A percentile compares a stretch with the other conserved stretches of the same genome.
Conservation (phyloP, 2,797 vertebrate genomes). For the Anisognathus igniventris region DNA sequence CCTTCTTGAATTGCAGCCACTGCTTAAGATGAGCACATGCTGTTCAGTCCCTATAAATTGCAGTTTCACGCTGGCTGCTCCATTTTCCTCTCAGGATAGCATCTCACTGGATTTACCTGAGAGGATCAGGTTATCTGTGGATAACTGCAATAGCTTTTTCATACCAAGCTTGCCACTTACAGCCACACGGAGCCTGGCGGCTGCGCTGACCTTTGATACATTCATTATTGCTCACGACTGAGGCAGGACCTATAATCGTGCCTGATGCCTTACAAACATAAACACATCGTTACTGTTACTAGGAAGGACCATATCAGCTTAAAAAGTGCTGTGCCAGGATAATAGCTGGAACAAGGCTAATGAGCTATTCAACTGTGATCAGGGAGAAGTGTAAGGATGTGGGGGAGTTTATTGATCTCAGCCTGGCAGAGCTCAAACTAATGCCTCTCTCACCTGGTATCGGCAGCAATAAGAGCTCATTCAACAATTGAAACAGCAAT, state of each 20-base stretch:
- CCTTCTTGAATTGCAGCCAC: neutral
- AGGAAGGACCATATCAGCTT: neutral
- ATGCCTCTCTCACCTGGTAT: neutral
- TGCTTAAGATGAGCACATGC: neutral
- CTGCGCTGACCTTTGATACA: neutral
- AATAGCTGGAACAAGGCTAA: neutral
- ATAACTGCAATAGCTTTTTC: neutral
- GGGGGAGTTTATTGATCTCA: neutral
- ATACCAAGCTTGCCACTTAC: neutral
- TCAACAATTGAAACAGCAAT: neutral
- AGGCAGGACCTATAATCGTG: neutral
- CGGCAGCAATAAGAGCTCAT: neutral
- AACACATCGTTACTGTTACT: neutral
- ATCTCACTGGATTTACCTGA: neutral
- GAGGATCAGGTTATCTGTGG: neutral
- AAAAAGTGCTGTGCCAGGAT: neutral
- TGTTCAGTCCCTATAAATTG: neutral
- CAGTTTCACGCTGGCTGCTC: neutral
- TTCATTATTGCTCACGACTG: neutral
- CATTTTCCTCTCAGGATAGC: neutral
- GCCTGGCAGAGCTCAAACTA: neutral
- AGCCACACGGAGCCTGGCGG: neutral
- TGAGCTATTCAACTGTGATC: neutral
- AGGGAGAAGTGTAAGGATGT: neutral
- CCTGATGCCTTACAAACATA: neutral